Percentiles rank a stretch among this genome's conserved stretches.
These are phyloP conservation scores for Pedetes capensis DNA, from an alignment of 2,113 vertebrate species.

Conservation along the genomic window DNA sequence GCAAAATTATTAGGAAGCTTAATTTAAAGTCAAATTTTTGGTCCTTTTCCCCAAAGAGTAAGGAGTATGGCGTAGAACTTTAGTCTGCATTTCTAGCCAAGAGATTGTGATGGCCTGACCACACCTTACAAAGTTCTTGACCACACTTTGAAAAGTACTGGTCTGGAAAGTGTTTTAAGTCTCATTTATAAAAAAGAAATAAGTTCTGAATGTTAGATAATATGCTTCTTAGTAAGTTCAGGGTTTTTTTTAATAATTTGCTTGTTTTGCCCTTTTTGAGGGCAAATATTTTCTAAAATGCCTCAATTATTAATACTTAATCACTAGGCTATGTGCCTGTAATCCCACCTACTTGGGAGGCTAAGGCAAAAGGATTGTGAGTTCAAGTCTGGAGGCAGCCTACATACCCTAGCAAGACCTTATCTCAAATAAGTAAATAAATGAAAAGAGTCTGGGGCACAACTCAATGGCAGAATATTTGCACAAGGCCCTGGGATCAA, in stretches of 20 bases:
- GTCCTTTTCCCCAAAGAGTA: not conserved
- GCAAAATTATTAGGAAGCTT: not conserved
- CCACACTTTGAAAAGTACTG: not conserved
- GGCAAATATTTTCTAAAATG: not conserved
- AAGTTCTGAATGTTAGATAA: not conserved
- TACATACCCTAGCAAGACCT: no score
- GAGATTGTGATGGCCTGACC: rapidly evolving
- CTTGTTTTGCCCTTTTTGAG: not conserved
- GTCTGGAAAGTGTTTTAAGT: not conserved
- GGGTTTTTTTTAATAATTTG: not conserved
- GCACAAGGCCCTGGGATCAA: no score
- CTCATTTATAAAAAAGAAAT: not conserved
- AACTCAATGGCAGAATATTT: no score
- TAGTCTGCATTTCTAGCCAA: not conserved
- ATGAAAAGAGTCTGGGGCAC: no score
- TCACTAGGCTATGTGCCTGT: no score
- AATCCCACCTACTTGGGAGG: no score
- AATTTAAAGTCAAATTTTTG: not conserved
- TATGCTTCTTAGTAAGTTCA: not conserved
- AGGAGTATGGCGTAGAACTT: not conserved
- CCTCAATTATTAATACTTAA: not conserved
- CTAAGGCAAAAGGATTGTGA: no score
- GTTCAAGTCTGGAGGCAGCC: no score
- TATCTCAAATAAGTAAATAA: no score
- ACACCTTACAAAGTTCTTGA: no score